Conservation (phyloP, 2,797 vertebrate species). For the Acanthornis magna region DNA sequence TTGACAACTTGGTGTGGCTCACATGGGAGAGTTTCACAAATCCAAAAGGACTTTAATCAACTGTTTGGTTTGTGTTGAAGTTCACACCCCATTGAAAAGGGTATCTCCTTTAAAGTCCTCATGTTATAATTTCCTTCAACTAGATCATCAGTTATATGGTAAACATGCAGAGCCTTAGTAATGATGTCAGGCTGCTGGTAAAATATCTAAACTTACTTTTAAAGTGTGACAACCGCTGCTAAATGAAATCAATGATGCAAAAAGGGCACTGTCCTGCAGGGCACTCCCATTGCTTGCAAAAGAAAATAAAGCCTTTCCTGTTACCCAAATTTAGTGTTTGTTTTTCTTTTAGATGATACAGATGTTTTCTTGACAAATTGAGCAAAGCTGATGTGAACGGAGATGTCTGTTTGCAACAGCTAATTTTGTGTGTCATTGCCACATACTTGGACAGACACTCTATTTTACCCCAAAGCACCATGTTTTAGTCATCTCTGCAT, state of each 20-base stretch:
- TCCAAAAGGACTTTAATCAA: neutral
- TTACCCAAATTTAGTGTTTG: neutral
- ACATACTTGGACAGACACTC: neutral
- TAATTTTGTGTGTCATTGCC: neutral
- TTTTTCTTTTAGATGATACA: neutral
- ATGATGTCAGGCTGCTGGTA: neutral
- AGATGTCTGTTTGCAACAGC: neutral
- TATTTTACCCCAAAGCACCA: neutral
- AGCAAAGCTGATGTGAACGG: neutral
- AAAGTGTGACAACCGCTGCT: neutral
- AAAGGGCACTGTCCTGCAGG: neutral
- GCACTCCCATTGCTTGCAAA: neutral
- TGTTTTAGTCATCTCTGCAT: neutral
- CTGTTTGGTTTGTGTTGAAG: neutral
- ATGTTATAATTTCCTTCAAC: neutral
- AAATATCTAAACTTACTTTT: conserved; percentile 1
- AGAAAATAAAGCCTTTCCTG: neutral
- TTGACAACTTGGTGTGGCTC: neutral
- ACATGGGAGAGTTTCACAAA: neutral
- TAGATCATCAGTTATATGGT: neutral
- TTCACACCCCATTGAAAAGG: neutral
- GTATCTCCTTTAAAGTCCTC: neutral
- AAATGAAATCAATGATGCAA: neutral
- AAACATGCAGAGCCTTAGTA: neutral
- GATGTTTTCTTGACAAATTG: neutral